Base-by-base conservation (phyloP, 1,140 invertebrate species). In the Cyclargus thomasi region DNA sequence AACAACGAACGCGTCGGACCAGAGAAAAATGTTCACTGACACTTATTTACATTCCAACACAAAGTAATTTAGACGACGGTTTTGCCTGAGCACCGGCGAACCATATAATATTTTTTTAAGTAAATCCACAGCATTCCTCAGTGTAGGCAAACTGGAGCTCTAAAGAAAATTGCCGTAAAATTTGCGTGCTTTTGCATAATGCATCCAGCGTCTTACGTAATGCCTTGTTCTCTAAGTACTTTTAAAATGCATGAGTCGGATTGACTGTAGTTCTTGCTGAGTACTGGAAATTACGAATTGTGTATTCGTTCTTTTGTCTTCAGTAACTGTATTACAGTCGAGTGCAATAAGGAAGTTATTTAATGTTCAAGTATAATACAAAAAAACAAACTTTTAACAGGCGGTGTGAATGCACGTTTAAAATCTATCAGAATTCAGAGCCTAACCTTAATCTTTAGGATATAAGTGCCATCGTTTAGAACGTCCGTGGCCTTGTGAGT, bases 131-230 rank as follows among this genome's bases (percentile, higher is more conserved):
- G 55, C 5, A 11, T 22, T 59, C 0, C 10, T 59, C 55, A 59
- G 55, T 59, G 55, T 59, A 21, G 10, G 55, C 55, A 59, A 59
- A 59, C 55, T 18, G 20, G 5, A 59, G 55, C 55, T 59, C 55
- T 59, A 59, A 59, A 59, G 55, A 59, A 59, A 59, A 59, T 59
- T 59, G 55, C 55, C 55, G 55, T 11, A 21, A 59, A 59, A 59
- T 59, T 59, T 59, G 55, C 55, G 17, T 59, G 17, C 55, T 21
- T 59, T 21, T 59, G 20, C 55, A 59, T 59, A 59, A 59, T 59
- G 55, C 55, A 59, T 59, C 20, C 20, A 18, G 20, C 1, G 17
- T 59, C 55, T 59, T 20, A 59, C 55, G 17, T 20, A 59, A 20
- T 59, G 55, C 55, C 55, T 59, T 59, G 55, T 59, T 59, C 55